Evolutionary conservation across 2,888 invertebrate genomes (phyloP).

Genomic region (Drosophila leonis): DNA sequence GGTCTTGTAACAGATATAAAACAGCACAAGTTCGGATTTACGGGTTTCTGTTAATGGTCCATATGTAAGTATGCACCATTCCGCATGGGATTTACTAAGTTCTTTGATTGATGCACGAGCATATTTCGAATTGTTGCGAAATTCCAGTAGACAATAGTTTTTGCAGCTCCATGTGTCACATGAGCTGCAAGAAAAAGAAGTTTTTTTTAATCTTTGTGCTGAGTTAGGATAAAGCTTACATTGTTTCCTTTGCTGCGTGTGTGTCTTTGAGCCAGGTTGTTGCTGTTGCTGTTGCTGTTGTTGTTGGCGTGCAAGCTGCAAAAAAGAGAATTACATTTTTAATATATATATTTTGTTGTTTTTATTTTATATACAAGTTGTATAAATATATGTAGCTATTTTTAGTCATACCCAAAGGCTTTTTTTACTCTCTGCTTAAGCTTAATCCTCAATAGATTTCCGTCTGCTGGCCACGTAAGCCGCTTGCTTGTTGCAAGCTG

Average conservation of each 20-base stretch:
- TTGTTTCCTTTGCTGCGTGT: background rate
- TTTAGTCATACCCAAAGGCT: background rate
- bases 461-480: slow-evolving; percentile 67
- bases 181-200: background rate
- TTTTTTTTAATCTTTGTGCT: background rate
- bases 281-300: no score
- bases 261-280: background rate
- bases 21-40: slow-evolving; percentile 86
- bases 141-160: background rate
- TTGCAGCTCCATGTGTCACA: background rate
- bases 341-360: background rate
- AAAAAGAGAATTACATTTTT: slow-evolving; percentile 1
- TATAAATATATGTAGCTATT: background rate
- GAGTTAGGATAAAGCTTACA: background rate
- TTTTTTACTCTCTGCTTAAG: slow-evolving; percentile 4
- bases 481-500: slow-evolving; percentile 34
- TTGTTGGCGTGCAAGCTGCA: slow-evolving; percentile 31
- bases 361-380: no score
- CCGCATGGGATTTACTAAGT: slow-evolving; percentile 16
- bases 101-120: slow-evolving; percentile 23
- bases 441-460: slow-evolving; percentile 53
- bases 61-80: slow-evolving; percentile 84
- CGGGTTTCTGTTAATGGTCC: slow-evolving; percentile 86
- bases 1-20: slow-evolving; percentile 85
- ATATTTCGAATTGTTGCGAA: slow-evolving; percentile 3